These are phyloP conservation scores for Gryllus bimaculatus DNA, from an alignment of 1,140 invertebrate genomes.

Conservation along the genomic window DNA sequence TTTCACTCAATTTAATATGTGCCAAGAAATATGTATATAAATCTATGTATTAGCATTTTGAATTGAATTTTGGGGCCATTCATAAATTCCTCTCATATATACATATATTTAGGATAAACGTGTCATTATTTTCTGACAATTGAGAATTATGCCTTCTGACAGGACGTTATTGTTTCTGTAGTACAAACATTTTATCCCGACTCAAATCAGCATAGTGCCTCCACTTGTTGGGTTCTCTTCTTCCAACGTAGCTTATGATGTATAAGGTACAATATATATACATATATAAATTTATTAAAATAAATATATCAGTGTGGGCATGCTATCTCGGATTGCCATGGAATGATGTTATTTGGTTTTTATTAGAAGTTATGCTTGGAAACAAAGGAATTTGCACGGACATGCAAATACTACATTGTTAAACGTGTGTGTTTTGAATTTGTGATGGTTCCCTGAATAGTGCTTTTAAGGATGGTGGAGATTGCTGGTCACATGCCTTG, in stretches of 20 bases:
- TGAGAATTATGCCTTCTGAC: conserved; percentile 4
- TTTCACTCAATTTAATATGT: conserved; percentile 6
- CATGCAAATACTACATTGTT: not conserved
- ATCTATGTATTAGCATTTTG: conserved; percentile 5
- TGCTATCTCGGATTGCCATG: not conserved
- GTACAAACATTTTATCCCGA: not conserved
- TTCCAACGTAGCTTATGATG: not conserved
- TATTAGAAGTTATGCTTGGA: not conserved
- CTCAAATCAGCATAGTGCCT: not conserved
- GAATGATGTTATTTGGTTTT: conserved; percentile 5
- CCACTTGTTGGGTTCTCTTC: not conserved
- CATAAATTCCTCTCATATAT: not conserved
- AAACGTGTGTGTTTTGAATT: not conserved
- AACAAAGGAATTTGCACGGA: not conserved
- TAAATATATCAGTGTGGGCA: not conserved
- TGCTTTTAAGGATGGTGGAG: not conserved
- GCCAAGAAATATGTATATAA: conserved; percentile 5
- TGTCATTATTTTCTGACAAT: not conserved
- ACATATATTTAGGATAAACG: not conserved
- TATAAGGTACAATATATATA: not conserved
- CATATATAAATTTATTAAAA: not conserved
- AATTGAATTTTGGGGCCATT: conserved; percentile 4
- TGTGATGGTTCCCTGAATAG: not conserved
- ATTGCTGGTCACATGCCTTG: not conserved
- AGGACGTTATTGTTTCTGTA: not conserved